Base-by-base conservation (phyloP, 2,797 vertebrate genomes). In the Agapornis canus region DNA sequence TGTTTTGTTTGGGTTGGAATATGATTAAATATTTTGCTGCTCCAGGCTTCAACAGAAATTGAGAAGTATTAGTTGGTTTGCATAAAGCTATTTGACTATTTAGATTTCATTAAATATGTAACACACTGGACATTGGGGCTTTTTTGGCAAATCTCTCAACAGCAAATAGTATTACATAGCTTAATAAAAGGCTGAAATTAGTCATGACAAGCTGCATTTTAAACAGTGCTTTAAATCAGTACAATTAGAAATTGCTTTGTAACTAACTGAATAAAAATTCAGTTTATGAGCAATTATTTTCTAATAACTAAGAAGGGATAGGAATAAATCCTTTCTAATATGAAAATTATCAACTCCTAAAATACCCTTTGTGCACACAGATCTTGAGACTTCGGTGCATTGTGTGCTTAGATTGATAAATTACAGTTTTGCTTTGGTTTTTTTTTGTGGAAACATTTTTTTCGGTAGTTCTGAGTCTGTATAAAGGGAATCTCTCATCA, bases 271-370 rank as follows among this genome's bases (percentile, higher is more conserved):
- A 93, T 92, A 92, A 79, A 96, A 96, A 97, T 92, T 95, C 45
- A 76, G 56, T 96, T 95, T 96, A 95, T 94, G 76, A 96, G 23
- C 39, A 95, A 76, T 78, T 90, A 80, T 96, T 96, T 97, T 96
- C 86, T 97, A 97, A 94, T 96, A 97, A 91, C 52, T 56, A 64
- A 94, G 90, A 96, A 97, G 81, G 79, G 73, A 89, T 95, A 71
- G 86, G 91, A 96, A 95, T 95, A 95, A 96, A 94, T 97, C 35
- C 26, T 91, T 94, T 68, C 90, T 95, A 89, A 92, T 90, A 80
- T 40, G 49, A 96, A 96, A 94, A 95, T 84, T 69, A 89, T 86
- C 65, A 91, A 54, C 26, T 56, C 60, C 29, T 57, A 26, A 87
- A 93, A 75, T 4, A 16, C 15, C 3, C n/a, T 81, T 89, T 63